These are phyloP conservation scores for Nymphalis polychloros DNA, from an alignment of 2,888 invertebrate genomes.

Conservation along the genomic window DNA sequence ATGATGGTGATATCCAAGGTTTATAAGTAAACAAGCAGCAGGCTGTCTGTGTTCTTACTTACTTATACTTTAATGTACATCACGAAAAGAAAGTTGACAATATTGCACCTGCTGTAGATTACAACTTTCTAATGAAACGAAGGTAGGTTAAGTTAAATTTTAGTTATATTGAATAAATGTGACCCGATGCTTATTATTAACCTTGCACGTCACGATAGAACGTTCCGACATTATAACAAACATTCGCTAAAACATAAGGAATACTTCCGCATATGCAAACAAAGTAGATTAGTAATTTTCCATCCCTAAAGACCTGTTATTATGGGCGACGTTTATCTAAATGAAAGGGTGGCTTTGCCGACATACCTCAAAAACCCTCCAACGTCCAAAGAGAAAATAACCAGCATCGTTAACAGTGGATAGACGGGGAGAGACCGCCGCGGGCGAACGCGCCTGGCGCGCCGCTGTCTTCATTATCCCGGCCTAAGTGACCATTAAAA, in stretches of 20 bases:
- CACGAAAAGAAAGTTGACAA: not conserved
- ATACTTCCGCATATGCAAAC: constrained; percentile 23
- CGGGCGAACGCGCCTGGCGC: constrained; percentile 38
- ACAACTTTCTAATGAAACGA: not conserved
- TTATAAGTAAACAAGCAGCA: too few species aligned
- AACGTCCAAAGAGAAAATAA: constrained; percentile 35
- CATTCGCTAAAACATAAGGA: constrained; percentile 17
- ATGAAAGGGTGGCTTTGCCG: constrained; percentile 35
- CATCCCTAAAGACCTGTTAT: constrained; percentile 37
- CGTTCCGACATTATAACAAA: not conserved
- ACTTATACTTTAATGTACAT: too few species aligned
- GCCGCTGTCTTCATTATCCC: constrained; percentile 64
- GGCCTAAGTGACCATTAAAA: constrained; percentile 73
- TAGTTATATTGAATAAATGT: not conserved
- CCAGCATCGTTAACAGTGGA: constrained; percentile 34
- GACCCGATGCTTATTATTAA: not conserved
- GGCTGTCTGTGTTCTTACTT: too few species aligned
- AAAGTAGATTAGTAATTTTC: constrained; percentile 36
- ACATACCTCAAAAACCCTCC: constrained; percentile 31
- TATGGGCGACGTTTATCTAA: constrained; percentile 33
- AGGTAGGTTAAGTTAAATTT: too few species aligned
- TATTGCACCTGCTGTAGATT: not conserved
- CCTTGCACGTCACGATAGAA: not conserved
- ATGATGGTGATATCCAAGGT: too few species aligned
- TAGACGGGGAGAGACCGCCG: constrained; percentile 31